Base-by-base conservation (phyloP, 2,113 vertebrate genomes). In the Marmota flaviventris region DNA sequence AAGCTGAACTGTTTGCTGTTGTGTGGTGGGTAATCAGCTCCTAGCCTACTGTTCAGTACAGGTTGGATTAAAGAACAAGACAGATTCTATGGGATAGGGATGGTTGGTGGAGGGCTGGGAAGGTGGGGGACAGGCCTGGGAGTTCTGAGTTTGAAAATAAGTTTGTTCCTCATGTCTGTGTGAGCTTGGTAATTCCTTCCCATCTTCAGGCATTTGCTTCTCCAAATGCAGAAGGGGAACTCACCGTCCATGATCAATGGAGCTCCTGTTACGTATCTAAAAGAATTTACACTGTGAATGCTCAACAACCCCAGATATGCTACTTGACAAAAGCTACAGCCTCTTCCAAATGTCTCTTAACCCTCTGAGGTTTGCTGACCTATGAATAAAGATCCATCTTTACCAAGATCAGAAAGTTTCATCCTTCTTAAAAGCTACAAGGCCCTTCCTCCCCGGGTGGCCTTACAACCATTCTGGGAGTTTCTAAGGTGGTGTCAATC, bases 341-440 rank as follows among this genome's bases (percentile, higher is more conserved):
- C 16, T 48, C 56, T 83, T 92, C 61, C 34, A 76, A 51, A 88
- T 22, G 42, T 76, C 10, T 56, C 56, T 45, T 17, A 42, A 3
- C 16, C 53, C 48, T 83, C 34, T 32, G 34, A 87, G 17, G 16
- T 25, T 42, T 67, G 39, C 17, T 90, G 70, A 79, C 48, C n/a
- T 73, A 24, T 69, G 61, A 45, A 65, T 11, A 83, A 39, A 93
- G 37, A 5, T 45, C 17, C 17, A 24, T 51, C 56, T 81, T 73
- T 93, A 32, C 73, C 48, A 79, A 58, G 72, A 61, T 48, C 91
- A 97, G 37, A 56, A 63, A 67, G 39, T 32, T 73, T 83, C 37
- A 37, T n/a, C 1, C 13, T 88, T 92, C 45, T 20, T 61, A 78
- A 42, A 18, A 65, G 9, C 51, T 32, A 56, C 11, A 20, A 85